Evolutionary conservation across 2,113 vertebrate genomes (phyloP).

Genomic region (Ciconia maguari): DNA sequence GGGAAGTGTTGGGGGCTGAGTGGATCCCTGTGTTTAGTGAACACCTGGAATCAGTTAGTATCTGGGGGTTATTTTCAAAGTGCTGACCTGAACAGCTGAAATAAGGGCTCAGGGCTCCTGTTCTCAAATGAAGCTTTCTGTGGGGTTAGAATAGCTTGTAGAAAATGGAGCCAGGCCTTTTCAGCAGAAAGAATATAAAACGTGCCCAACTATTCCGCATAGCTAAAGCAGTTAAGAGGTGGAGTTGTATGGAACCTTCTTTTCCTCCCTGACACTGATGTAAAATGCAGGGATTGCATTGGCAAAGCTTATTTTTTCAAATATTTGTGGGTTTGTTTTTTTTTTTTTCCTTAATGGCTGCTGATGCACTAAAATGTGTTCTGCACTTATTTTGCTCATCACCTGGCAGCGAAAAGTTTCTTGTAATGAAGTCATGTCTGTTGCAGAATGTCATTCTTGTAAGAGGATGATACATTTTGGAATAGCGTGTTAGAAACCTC

Average conservation of each 20-base stretch:
- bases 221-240: not conserved
- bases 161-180: not conserved
- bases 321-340: no score
- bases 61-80: not conserved
- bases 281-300: not conserved
- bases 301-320: not conserved
- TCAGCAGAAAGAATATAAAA: not conserved
- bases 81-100: not conserved
- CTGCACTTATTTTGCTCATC: not conserved
- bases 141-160: not conserved
- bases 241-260: not conserved
- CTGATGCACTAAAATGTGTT: not conserved
- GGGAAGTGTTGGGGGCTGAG: not conserved
- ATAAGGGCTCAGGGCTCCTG: not conserved
- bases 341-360: not conserved
- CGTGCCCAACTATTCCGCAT: fast-evolving
- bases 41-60: not conserved
- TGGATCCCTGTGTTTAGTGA: not conserved
- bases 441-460: not conserved
- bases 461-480: not conserved
- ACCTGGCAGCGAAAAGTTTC: not conserved
- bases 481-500: not conserved
- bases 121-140: not conserved
- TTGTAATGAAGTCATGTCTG: not conserved
- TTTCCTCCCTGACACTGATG: not conserved